A percentile compares a stretch with the other conserved stretches of the same genome.
phyloP scores from a whole-genome alignment of 1,140 invertebrate species.

The Pentalonia nigronervosa region DNA sequence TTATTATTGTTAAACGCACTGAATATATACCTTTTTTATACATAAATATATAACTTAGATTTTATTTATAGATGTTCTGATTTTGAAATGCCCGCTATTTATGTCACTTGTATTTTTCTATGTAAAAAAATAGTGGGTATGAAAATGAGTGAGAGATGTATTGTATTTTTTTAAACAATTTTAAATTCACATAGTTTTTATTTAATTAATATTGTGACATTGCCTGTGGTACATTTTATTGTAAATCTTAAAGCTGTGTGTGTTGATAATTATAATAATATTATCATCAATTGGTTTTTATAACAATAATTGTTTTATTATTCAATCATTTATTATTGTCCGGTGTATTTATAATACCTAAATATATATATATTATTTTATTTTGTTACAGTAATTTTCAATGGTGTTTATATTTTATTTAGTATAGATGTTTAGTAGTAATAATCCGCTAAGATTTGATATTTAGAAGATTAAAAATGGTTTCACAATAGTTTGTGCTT shows the following conservation, averaged over 20 bases:
- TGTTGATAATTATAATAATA: constrained; percentile 28
- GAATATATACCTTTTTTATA: constrained; percentile 11
- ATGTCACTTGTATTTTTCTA: not conserved
- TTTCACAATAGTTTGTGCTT: no score
- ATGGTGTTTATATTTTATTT: constrained; percentile 25
- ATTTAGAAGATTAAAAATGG: no score
- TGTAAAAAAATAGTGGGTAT: not conserved
- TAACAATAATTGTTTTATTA: constrained; percentile 50
- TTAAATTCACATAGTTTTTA: constrained; percentile 24
- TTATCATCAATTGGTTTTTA: constrained; percentile 44
- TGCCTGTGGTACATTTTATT: constrained; percentile 46
- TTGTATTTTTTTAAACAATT: constrained; percentile 56
- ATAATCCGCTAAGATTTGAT: not conserved
- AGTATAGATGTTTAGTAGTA: not conserved
- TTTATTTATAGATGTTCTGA: not conserved
- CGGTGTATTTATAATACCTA: constrained; percentile 48
- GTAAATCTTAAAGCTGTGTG: not conserved
- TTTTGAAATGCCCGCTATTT: constrained; percentile 16
- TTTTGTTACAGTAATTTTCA: constrained; percentile 48
- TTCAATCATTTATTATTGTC: constrained; percentile 45
- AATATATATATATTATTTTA: constrained; percentile 58
- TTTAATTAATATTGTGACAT: constrained; percentile 49
- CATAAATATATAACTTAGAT: constrained; percentile 1
- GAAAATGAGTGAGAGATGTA: constrained; percentile 46
- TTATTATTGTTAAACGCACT: constrained; percentile 37